Evolutionary conservation across 2,113 vertebrate genomes (phyloP).

Genomic region (Verasper variegatus): DNA sequence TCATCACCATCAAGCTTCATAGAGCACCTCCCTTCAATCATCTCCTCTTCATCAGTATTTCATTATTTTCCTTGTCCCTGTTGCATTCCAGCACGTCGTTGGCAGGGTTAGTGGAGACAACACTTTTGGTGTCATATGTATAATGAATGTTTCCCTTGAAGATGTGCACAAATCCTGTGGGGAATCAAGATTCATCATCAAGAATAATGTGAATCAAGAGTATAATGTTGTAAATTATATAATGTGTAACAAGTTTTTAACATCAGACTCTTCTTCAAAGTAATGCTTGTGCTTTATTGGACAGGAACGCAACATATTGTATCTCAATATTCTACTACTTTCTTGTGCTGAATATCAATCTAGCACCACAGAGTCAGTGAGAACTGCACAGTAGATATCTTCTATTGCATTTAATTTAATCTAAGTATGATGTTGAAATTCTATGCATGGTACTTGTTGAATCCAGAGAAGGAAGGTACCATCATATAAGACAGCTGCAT

Average conservation of each 20-base stretch:
- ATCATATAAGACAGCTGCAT: too few relatives aligned
- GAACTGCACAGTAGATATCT: background rate
- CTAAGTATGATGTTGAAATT: too few relatives aligned
- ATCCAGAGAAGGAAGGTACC: too few relatives aligned
- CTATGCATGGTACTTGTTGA: too few relatives aligned
- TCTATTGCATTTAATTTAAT: too few relatives aligned
- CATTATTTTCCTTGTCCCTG: background rate
- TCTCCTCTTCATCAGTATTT: background rate
- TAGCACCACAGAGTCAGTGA: background rate
- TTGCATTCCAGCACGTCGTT: constrained; percentile 60
- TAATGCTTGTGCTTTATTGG: background rate
- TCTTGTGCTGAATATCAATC: background rate
- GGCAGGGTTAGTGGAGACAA: constrained; percentile 19
- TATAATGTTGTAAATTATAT: background rate
- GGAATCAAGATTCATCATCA: background rate
- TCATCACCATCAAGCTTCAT: background rate
- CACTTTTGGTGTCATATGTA: constrained; percentile 53
- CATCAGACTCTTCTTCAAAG: background rate
- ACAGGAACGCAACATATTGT: background rate
- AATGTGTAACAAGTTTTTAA: too few relatives aligned
- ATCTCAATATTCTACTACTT: background rate
- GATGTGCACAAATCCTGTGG: constrained; percentile 64
- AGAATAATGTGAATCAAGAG: background rate
- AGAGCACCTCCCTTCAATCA: background rate
- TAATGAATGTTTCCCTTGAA: constrained; percentile 64